Conservation (phyloP, 2,797 vertebrate genomes). For the Phataginus tricuspis region DNA sequence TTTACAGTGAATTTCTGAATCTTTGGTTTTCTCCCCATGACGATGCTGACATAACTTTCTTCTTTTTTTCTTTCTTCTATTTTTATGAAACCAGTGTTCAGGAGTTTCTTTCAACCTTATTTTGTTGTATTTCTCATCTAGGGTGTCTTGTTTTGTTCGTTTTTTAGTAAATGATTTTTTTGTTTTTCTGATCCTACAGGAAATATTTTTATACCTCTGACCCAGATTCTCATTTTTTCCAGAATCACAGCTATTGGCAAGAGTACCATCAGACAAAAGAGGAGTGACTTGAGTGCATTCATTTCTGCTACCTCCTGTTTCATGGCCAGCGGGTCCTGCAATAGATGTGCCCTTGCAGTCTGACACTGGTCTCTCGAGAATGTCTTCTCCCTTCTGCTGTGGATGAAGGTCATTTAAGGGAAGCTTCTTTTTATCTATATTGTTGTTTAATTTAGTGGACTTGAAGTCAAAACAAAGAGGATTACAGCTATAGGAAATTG, state of each 20-base stretch:
- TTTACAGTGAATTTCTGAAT: constrained; percentile 60
- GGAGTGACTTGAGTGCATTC: constrained; percentile 53
- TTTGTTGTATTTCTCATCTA: constrained; percentile 82
- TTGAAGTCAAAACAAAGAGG: constrained; percentile 94
- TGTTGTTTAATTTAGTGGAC: constrained; percentile 83
- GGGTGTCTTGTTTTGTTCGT: constrained; percentile 77
- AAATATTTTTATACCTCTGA: constrained; percentile 74
- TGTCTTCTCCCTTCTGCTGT: constrained; percentile 70
- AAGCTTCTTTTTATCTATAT: constrained; percentile 78
- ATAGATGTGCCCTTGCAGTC: constrained; percentile 48
- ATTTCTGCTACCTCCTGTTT: constrained; percentile 53
- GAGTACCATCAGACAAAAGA: constrained; percentile 37
- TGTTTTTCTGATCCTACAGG: constrained; percentile 78
- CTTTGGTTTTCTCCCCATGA: constrained; percentile 63
- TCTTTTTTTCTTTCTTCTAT: constrained; percentile 85
- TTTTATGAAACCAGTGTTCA: constrained; percentile 85
- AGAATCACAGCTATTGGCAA: constrained; percentile 69
- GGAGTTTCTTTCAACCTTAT: constrained; percentile 81
- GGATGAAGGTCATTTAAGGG: constrained; percentile 71
- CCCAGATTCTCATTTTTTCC: constrained; percentile 76
- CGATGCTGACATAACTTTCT: constrained; percentile 83
- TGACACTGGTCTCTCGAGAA: background rate
- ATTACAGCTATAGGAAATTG: constrained; percentile 93
- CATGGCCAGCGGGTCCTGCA: constrained; percentile 27
- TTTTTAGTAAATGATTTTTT: constrained; percentile 82